Evolutionary conservation across 2,113 vertebrate species (phyloP).

Genomic region (Lepus timidus): DNA sequence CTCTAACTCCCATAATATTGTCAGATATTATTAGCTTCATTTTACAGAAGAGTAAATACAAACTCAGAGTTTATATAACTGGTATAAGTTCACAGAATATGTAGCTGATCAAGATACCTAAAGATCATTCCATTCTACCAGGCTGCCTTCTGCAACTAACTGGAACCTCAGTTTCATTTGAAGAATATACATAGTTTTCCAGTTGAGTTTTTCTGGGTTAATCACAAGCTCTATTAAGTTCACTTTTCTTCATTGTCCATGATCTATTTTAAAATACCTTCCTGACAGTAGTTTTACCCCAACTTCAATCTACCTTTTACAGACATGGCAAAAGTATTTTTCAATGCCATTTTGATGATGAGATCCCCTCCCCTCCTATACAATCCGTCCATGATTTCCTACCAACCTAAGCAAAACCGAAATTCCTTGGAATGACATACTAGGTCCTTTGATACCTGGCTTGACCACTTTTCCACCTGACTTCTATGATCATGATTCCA

Average conservation of each 20-base stretch:
- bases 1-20: neutral
- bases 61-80: conserved; percentile 34
- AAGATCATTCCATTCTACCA: neutral
- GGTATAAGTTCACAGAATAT: neutral
- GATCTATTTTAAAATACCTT: conserved; percentile 30
- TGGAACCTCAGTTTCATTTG: neutral
- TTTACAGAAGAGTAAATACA: conserved; percentile 21
- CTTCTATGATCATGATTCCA: neutral
- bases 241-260: neutral
- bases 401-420: neutral
- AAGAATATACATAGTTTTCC: neutral
- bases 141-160: neutral
- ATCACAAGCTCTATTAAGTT: neutral
- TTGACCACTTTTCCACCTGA: neutral
- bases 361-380: neutral
- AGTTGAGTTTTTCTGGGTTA: neutral
- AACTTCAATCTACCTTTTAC: neutral
- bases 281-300: neutral
- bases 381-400: neutral
- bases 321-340: neutral
- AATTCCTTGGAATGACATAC: neutral
- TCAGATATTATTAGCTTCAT: neutral
- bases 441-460: neutral
- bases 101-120: neutral
- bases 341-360: neutral